These are phyloP conservation scores for Drosophila subsilvestris DNA, from an alignment of 2,888 invertebrate genomes.

Conservation along the genomic window DNA sequence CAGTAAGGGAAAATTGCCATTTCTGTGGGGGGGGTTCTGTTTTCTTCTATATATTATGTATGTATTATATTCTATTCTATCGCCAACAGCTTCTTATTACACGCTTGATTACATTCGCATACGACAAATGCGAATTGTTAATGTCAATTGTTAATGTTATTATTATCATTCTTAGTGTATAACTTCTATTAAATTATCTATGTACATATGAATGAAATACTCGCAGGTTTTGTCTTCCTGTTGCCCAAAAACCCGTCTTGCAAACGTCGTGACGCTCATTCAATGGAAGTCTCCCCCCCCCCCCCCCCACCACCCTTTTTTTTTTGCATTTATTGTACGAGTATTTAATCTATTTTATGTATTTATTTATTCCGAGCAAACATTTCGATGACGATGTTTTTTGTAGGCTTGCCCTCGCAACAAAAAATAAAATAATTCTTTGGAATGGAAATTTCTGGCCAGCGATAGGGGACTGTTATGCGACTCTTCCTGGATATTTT, in stretches of 20 bases:
- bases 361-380: constrained; percentile 54
- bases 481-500: not conserved
- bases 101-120: constrained; percentile 36
- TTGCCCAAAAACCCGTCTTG: not conserved
- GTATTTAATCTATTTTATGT: constrained; percentile 48
- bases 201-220: too few relatives aligned
- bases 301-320: too few relatives aligned
- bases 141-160: constrained; percentile 39
- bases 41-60: not conserved
- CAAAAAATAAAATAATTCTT: constrained; percentile 31
- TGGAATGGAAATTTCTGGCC: constrained; percentile 60
- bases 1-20: too few relatives aligned
- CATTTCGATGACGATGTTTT: constrained; percentile 57
- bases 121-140: constrained; percentile 30
- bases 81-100: constrained; percentile 29
- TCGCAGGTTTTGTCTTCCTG: not conserved
- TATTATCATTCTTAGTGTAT: constrained; percentile 29
- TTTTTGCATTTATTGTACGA: constrained; percentile 50
- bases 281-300: constrained; percentile 56
- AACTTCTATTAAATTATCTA: constrained; percentile 44
- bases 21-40: not conserved
- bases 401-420: constrained; percentile 56
- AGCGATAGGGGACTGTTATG: not conserved
- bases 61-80: constrained; percentile 13
- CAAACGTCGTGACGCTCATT: constrained; percentile 48